phyloP scores from a whole-genome alignment of 2,888 invertebrate genomes.

The Bhutanitis thaidina region DNA sequence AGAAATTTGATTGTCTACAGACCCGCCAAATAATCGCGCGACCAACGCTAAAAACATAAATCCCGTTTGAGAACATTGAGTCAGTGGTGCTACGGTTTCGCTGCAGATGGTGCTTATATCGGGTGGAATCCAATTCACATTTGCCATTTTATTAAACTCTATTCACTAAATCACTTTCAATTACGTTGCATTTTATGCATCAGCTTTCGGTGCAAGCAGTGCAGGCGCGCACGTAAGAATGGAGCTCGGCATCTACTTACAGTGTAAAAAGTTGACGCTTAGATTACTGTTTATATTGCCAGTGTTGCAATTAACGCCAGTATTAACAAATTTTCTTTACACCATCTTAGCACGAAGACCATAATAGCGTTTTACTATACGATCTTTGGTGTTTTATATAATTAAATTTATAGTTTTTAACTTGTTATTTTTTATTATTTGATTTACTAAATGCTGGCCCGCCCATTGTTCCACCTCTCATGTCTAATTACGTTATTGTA shows the following conservation, averaged over 20 bases:
- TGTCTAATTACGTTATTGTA: too few relatives aligned
- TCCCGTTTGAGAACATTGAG: conserved; percentile 79
- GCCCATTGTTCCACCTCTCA: too few relatives aligned
- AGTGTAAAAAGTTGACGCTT: not conserved
- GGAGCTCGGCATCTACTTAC: not conserved
- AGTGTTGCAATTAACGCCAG: conserved; percentile 1
- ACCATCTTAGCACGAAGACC: too few relatives aligned
- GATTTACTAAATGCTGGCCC: too few relatives aligned
- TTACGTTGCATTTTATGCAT: not conserved
- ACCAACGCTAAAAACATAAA: conserved; percentile 80
- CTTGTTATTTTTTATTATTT: too few relatives aligned
- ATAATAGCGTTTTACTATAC: too few relatives aligned
- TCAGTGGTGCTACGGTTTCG: conserved; percentile 66
- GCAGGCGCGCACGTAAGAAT: conserved; percentile 15
- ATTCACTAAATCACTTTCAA: not conserved
- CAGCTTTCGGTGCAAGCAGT: not conserved
- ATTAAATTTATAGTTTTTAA: too few relatives aligned
- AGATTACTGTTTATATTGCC: not conserved
- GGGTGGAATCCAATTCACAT: conserved; percentile 72
- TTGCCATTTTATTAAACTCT: conserved; percentile 24
- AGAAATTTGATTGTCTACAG: conserved; percentile 2
- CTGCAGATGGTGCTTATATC: conserved; percentile 76
- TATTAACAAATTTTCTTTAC: not conserved
- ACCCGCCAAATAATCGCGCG: conserved; percentile 71
- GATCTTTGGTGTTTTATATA: too few relatives aligned